Percentiles rank a stretch among this genome's conserved stretches.
phyloP scores from a whole-genome alignment of 2,113 vertebrate genomes.

The Rhagologus leucostigma region DNA sequence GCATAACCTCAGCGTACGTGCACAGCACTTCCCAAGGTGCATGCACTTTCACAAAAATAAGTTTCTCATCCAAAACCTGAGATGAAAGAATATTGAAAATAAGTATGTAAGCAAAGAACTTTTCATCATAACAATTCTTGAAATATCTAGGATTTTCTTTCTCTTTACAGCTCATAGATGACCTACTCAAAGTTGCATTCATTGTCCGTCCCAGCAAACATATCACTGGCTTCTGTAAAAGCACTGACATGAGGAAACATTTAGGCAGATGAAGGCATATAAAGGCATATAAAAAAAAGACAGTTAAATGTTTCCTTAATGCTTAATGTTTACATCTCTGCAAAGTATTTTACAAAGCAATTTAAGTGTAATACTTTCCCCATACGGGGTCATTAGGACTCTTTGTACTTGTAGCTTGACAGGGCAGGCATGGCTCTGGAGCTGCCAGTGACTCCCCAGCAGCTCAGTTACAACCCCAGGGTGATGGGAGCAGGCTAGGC shows the following conservation, averaged over 20 bases:
- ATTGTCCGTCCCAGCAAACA: neutral
- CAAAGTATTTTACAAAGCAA: neutral
- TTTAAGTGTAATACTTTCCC: neutral
- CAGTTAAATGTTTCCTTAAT: neutral
- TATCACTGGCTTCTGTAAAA: neutral
- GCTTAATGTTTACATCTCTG: neutral
- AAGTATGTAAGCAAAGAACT: neutral
- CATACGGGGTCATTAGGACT: neutral
- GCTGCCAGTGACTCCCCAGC: neutral
- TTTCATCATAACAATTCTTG: neutral
- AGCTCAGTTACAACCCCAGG: neutral
- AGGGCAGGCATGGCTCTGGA: neutral
- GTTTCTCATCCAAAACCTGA: slow-evolving; percentile 82
- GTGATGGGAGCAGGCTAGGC: neutral
- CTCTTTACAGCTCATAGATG: neutral
- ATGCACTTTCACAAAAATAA: slow-evolving; percentile 87
- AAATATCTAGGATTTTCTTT: neutral
- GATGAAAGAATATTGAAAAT: neutral
- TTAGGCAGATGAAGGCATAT: neutral
- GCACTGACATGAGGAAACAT: neutral
- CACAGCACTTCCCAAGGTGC: slow-evolving; percentile 90
- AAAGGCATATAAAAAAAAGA: neutral
- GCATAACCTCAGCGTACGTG: slow-evolving; percentile 86
- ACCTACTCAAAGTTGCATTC: neutral
- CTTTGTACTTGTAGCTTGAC: neutral